Conservation (phyloP, 2,888 invertebrate species). For the Notocelia uddmanniana region DNA sequence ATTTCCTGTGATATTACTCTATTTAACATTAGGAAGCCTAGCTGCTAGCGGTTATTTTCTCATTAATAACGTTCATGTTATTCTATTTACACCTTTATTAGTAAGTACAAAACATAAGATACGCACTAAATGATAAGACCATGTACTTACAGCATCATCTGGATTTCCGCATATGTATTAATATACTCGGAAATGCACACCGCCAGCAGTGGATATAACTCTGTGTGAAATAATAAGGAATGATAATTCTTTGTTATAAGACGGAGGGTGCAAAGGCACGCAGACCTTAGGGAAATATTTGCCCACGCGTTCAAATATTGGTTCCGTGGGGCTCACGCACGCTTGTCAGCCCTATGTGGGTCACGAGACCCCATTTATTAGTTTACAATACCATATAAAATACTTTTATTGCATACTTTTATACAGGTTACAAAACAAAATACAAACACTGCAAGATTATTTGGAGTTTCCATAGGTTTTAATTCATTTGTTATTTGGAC, state of each 20-base stretch:
- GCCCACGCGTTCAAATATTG: constrained; percentile 44
- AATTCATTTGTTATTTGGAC: not conserved
- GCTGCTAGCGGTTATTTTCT: not conserved
- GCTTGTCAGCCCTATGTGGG: constrained; percentile 43
- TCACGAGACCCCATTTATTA: constrained; percentile 44
- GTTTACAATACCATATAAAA: constrained; percentile 36
- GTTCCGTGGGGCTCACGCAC: constrained; percentile 45
- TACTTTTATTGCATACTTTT: constrained; percentile 17
- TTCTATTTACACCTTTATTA: not conserved
- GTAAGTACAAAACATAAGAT: not conserved
- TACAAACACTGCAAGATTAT: not conserved
- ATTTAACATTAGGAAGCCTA: not conserved
- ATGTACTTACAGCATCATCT: not conserved
- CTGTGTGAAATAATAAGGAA: constrained; percentile 34
- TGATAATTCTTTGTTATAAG: constrained; percentile 45
- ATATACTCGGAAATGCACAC: not conserved
- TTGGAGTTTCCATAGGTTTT: not conserved
- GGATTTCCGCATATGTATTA: no score
- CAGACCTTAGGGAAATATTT: constrained; percentile 46
- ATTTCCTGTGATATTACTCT: constrained; percentile 6
- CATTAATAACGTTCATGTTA: not conserved
- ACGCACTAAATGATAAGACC: not conserved
- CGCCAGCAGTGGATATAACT: constrained; percentile 15
- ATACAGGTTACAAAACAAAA: not conserved
- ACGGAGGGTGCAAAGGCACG: constrained; percentile 45